Evolutionary conservation across 2,888 invertebrate species (phyloP).

Genomic region (Drosophila greeni): DNA sequence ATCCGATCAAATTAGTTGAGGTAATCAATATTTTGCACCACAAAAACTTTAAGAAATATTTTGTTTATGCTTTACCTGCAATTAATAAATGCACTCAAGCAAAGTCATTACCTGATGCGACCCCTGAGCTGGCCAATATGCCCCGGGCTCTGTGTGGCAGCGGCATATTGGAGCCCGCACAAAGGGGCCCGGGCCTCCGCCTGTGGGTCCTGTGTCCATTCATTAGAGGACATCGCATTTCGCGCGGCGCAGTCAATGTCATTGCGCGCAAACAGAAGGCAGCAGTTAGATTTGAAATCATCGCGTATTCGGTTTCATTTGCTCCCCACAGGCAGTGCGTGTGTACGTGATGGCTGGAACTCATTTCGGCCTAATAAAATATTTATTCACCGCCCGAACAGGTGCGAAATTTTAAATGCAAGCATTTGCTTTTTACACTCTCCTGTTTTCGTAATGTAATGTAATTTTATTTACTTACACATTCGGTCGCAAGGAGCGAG

Average conservation of each 20-base stretch:
- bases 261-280: slow-evolving; percentile 40
- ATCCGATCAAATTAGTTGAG: not conserved
- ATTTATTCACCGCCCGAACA: slow-evolving; percentile 60
- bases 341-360: slow-evolving; percentile 39
- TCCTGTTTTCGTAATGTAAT: slow-evolving; percentile 39
- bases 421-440: slow-evolving; percentile 48
- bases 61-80: not conserved
- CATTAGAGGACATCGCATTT: slow-evolving; percentile 58
- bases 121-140: not conserved
- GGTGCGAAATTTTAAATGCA: slow-evolving; percentile 61
- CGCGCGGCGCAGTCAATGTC: slow-evolving; percentile 38
- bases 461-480: slow-evolving; percentile 36
- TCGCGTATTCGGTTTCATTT: slow-evolving; percentile 48
- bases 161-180: slow-evolving; percentile 13
- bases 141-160: not conserved
- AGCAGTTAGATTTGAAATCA: slow-evolving; percentile 43
- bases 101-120: not conserved
- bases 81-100: not conserved
- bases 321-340: slow-evolving; percentile 20
- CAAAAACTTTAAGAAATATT: not conserved
- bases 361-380: slow-evolving; percentile 63
- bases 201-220: slow-evolving; percentile 49
- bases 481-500: slow-evolving; percentile 19
- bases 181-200: slow-evolving; percentile 1
- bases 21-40: not conserved